Evolutionary conservation across 2,888 invertebrate genomes (phyloP).

Genomic region (Onchidella celtica): DNA sequence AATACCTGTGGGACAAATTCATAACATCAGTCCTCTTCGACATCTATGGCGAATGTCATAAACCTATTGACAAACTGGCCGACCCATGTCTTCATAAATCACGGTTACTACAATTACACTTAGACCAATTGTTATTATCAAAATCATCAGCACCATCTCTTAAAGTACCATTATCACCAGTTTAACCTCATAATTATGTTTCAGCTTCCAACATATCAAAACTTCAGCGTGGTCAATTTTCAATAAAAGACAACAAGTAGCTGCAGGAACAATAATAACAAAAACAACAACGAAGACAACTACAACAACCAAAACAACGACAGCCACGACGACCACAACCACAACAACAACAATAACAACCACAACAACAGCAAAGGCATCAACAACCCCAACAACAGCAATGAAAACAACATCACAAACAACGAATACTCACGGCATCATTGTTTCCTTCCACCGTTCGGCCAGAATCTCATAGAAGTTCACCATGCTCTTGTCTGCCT

Average conservation of each 20-base stretch:
- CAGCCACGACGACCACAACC: slow-evolving; percentile 2
- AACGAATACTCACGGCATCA: neutral
- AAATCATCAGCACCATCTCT: neutral
- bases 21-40: too few species aligned
- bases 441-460: neutral
- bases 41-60: too few species aligned
- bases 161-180: too few species aligned
- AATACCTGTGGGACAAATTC: too few species aligned
- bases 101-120: neutral
- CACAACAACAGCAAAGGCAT: neutral
- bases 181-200: too few species aligned
- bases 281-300: neutral
- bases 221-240: too few species aligned
- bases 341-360: neutral
- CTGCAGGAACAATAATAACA: too few species aligned
- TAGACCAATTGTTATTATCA: neutral
- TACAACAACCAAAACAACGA: neutral
- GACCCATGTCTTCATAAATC: too few species aligned
- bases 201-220: too few species aligned
- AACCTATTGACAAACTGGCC: too few species aligned
- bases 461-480: neutral
- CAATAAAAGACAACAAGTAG: too few species aligned
- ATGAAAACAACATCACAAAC: neutral
- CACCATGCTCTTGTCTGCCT: neutral
- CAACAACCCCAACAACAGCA: neutral